Base-by-base conservation (phyloP, 37 sponge, comb jelly and placozoan genomes). In the Spongilla lacustris region DNA sequence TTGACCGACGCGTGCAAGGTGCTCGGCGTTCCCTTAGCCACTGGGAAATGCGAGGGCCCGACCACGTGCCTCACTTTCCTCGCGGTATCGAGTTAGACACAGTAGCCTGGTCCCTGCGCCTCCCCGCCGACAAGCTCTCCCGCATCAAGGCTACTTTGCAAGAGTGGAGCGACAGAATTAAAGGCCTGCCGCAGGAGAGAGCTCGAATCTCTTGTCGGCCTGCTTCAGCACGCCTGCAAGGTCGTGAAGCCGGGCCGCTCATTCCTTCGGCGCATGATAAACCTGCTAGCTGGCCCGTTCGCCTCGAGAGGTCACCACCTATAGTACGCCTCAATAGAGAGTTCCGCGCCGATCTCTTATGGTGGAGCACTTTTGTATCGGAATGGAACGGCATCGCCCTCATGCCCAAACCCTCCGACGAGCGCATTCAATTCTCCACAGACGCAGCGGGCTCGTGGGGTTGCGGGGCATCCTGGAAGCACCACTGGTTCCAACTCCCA, bases 1-100 rank as follows among this genome's bases (percentile, higher is more conserved):
- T 4, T 73, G 23, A 28, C 58, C 29, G 19, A 36, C 29, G 74
- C 58, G 5, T 90, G 74, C 68, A 2, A 4, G 14, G 23, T 2
- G 26, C 85, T 90, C 2, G 82, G 91, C 5, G 82, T 90, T 26
- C 91, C 91, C 23, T 6, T 85, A 5, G 86, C 86, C 0, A 36
- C 28, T 50, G 46, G 58, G 0, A 84, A 84, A 11, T 23, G 36
- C 25, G 76, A 75, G 11, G 86, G 86, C 23, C 86, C 79, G 25
- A n/a, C 78, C 26, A 77, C 78, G 0, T 69, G 71, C 46, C 79
- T 71, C 31, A 85, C 69, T 8, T 77, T 77, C 27, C 36, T 77
- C 25, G n/a, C n/a, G 79, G 79, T 34, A 73, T 83, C n/a, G 74
- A 73, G 48, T 31, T 37, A 2, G 84, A 83, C 75, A 75, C 84